Evolutionary conservation across 2,797 vertebrate species (phyloP).

Genomic region (Cirrhinus mrigala): DNA sequence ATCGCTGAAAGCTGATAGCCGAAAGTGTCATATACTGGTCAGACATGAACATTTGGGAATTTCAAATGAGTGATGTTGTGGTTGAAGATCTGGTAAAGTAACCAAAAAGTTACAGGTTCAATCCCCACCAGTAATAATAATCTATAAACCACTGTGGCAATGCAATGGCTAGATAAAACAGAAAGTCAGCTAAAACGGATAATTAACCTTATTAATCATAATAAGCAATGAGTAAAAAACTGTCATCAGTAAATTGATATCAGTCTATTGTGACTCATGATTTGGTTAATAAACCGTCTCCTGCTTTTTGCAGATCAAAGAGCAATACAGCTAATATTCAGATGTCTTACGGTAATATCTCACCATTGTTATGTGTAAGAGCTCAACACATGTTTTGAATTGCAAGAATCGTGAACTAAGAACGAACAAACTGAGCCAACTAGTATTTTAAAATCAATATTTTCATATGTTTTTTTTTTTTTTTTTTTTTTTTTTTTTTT

Average conservation of each 20-base stretch:
- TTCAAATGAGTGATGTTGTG: neutral
- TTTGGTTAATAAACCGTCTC: neutral
- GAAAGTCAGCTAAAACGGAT: neutral
- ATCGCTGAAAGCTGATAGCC: neutral
- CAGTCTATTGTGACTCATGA: neutral
- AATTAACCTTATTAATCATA: neutral
- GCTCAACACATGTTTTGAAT: neutral
- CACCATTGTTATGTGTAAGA: neutral
- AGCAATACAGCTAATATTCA: neutral
- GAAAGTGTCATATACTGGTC: neutral
- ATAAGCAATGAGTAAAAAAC: neutral
- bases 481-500: too few relatives aligned
- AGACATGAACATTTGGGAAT: neutral
- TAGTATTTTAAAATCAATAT: neutral
- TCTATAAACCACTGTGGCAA: neutral
- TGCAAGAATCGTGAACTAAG: neutral
- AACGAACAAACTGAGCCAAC: neutral
- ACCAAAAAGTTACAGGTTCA: neutral
- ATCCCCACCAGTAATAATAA: neutral
- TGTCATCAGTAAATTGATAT: constrained; percentile 13
- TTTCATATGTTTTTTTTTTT: too few relatives aligned
- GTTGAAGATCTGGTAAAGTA: neutral
- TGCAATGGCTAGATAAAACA: neutral
- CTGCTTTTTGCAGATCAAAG: neutral
- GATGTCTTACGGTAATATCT: neutral